Percentiles rank a stretch among this genome's conserved stretches.
phyloP scores from a whole-genome alignment of 2,797 vertebrate genomes.

The Lithobates sylvaticus region DNA sequence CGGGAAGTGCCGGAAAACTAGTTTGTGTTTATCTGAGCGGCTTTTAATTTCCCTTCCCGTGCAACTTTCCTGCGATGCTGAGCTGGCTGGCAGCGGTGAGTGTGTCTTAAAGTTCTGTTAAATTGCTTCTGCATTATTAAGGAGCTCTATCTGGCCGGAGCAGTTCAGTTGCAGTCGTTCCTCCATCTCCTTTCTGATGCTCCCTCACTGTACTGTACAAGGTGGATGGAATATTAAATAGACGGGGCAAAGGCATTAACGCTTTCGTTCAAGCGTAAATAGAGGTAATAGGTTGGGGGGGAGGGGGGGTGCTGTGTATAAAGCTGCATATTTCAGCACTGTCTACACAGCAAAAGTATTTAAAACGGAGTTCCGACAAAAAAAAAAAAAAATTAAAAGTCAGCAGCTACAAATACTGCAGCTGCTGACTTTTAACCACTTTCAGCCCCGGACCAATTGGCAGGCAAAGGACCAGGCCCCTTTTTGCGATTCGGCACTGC shows the following conservation, averaged over 20 bases:
- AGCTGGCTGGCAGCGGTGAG: slow-evolving; percentile 49
- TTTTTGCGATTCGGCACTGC: too few relatives aligned
- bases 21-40: slow-evolving; percentile 55
- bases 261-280: neutral
- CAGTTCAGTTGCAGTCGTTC: slow-evolving; percentile 46
- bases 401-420: too few relatives aligned
- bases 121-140: slow-evolving; percentile 64
- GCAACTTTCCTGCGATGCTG: slow-evolving; percentile 39
- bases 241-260: slow-evolving; percentile 4
- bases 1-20: slow-evolving; percentile 5
- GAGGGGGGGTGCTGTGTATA: too few relatives aligned
- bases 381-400: too few relatives aligned
- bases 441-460: too few relatives aligned
- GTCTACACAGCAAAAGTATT: too few relatives aligned
- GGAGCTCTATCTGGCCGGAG: slow-evolving; percentile 40
- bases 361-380: too few relatives aligned
- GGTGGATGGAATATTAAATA: slow-evolving; percentile 51
- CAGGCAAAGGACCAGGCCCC: too few relatives aligned
- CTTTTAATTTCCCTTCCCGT: slow-evolving; percentile 59
- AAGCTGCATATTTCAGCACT: too few relatives aligned
- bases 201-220: neutral
- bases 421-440: too few relatives aligned
- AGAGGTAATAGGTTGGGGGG: neutral
- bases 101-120: slow-evolving; percentile 49
- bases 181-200: slow-evolving; percentile 42